Base-by-base conservation (phyloP, 2,113 vertebrate species). In the Cavia aperea region DNA sequence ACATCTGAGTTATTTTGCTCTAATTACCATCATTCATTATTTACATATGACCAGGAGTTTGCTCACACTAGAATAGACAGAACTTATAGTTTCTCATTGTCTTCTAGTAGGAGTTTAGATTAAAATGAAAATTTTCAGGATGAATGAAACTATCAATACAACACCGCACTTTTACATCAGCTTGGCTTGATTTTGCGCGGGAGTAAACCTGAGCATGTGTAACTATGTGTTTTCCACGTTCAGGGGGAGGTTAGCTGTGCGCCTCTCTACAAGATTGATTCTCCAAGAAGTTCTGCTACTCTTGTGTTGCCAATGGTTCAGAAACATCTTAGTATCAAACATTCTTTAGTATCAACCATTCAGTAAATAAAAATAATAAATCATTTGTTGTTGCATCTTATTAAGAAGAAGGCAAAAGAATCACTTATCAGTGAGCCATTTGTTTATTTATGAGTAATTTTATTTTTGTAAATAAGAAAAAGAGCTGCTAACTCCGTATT, bases 21-120 rank as follows among this genome's bases (percentile, higher is more conserved):
- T 97, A 97, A 97, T 97, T 97, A 96, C 70, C 93, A 95, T 96
- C 96, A 94, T 96, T 97, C 93, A 89, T 54, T 88, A 39, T 85
- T 88, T 21, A 9, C 93, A 93, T 19, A 85, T 95, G 86, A 93
- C 88, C 95, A 95, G 82, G 79, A 92, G 33, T 93, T 95, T 3
- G 68, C 77, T 97, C 4, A 39, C 16, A 36, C 65, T 95, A 75
- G 84, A 21, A 18, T 46, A 84, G 73, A 97, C 29, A 95, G 83
- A 97, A 39, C 21, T 96, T 94, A 93, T 56, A 3, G 13, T 39
- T 89, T 94, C 86, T 94, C 2, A 26, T 62, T 66, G 39, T 1
- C 12, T 96, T 68, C 79, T 0, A 77, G 23, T 0, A 11, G 78
- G 89, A 94, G 43, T 70, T n/a, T 95, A 88, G 84, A 73, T 73